Evolutionary conservation across 2,888 invertebrate species (phyloP).

Genomic region (Acanthococcus lagerstroemiae): DNA sequence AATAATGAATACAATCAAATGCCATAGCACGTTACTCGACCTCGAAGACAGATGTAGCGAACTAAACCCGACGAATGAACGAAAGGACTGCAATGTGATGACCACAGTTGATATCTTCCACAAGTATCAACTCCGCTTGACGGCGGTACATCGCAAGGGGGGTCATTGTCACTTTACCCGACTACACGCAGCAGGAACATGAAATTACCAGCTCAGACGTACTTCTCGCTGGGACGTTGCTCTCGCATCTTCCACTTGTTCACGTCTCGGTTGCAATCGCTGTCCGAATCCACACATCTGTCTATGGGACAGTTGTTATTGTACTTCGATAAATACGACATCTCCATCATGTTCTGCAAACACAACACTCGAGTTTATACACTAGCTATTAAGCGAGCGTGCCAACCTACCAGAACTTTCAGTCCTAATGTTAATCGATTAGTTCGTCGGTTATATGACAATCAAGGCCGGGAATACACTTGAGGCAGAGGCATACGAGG

Average conservation of each 20-base stretch:
- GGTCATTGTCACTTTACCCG: neutral
- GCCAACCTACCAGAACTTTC: too few relatives aligned
- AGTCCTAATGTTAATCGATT: too few relatives aligned
- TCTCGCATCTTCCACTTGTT: conserved; percentile 35
- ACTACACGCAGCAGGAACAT: conserved; percentile 12
- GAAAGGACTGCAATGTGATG: too few relatives aligned
- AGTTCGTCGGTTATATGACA: too few relatives aligned
- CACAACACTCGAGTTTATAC: conserved; percentile 37
- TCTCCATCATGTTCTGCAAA: conserved; percentile 53
- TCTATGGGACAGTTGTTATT: conserved; percentile 46
- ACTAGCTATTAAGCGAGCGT: too few relatives aligned
- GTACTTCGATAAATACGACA: conserved; percentile 58
- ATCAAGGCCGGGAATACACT: too few relatives aligned
- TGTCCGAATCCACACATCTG: conserved; percentile 33
- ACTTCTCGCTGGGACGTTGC: conserved; percentile 37
- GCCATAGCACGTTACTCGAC: too few relatives aligned
- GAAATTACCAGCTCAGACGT: conserved; percentile 36
- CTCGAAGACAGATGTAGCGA: too few relatives aligned
- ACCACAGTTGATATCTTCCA: neutral
- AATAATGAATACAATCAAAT: too few relatives aligned
- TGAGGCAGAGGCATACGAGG: too few relatives aligned
- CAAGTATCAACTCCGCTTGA: too few relatives aligned
- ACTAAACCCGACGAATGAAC: neutral
- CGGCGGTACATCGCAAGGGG: too few relatives aligned
- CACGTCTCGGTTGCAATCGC: conserved; percentile 33